Evolutionary conservation across 2,888 invertebrate genomes (phyloP).

Genomic region (Callyntrura guangdongensis): DNA sequence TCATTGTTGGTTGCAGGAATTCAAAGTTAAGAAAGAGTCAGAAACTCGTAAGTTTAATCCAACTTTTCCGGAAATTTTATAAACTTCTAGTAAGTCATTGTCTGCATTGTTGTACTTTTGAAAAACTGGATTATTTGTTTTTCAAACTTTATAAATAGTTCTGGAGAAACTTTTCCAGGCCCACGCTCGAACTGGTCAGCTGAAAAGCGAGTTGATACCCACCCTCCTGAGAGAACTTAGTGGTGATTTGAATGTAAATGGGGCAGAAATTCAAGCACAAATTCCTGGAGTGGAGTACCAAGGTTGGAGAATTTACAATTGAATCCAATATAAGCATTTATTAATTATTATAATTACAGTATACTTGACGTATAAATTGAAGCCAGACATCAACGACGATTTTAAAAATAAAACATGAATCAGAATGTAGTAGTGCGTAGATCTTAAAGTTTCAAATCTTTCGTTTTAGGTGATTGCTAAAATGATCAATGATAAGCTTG

Average conservation of each 20-base stretch:
- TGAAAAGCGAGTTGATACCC: conserved; percentile 78
- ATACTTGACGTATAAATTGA: too few relatives aligned
- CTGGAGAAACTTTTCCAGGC: conserved; percentile 79
- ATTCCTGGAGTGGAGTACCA: conserved; percentile 70
- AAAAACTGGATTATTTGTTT: neutral
- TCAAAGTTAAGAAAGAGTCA: conserved; percentile 79
- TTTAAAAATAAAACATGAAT: too few relatives aligned
- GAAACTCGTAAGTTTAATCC: conserved; percentile 77
- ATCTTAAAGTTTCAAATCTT: too few relatives aligned
- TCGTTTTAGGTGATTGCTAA: too few relatives aligned
- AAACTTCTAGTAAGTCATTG: too few relatives aligned
- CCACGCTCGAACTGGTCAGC: conserved; percentile 74
- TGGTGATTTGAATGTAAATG: conserved; percentile 68
- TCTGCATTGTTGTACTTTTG: neutral
- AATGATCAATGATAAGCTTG: too few relatives aligned
- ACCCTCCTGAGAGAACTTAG: conserved; percentile 72
- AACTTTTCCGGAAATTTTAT: too few relatives aligned
- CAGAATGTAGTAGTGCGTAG: too few relatives aligned
- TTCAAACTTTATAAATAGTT: conserved; percentile 57
- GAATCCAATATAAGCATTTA: too few relatives aligned
- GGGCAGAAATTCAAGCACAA: conserved; percentile 74
- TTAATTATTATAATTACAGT: too few relatives aligned
- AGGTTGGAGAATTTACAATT: conserved; percentile 69
- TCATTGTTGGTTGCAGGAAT: conserved; percentile 71
- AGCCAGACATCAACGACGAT: too few relatives aligned